Evolutionary conservation across 2,797 vertebrate species (phyloP).

Genomic region (Sciaenops ocellatus): DNA sequence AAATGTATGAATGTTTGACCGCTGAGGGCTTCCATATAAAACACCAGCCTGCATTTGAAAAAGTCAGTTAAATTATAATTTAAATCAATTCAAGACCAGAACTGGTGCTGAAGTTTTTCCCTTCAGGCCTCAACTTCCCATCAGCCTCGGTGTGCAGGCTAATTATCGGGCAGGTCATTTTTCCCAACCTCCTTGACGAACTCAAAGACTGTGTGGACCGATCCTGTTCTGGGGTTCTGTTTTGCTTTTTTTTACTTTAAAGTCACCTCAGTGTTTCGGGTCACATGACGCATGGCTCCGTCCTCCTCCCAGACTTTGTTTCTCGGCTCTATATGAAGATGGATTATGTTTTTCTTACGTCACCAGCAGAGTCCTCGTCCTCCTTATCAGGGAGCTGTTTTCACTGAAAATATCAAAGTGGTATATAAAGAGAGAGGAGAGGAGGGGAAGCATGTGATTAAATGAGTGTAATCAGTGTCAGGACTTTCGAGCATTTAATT

Average conservation of each 20-base stretch:
- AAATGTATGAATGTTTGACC: too few relatives aligned
- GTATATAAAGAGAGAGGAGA: slow-evolving; percentile 20
- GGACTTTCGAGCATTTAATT: slow-evolving; percentile 33
- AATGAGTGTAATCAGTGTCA: slow-evolving; percentile 58
- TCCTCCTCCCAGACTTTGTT: slow-evolving; percentile 14
- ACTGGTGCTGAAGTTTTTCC: not conserved
- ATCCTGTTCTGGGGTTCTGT: too few relatives aligned
- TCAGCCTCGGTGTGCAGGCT: not conserved
- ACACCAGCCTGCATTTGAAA: not conserved
- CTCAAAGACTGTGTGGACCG: too few relatives aligned
- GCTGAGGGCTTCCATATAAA: too few relatives aligned
- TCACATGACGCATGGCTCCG: slow-evolving; percentile 45
- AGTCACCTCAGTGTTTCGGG: slow-evolving; percentile 29
- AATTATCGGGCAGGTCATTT: slow-evolving; percentile 16
- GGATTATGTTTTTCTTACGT: slow-evolving; percentile 59
- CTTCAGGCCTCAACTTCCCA: not conserved
- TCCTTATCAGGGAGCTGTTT: slow-evolving; percentile 57
- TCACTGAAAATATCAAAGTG: slow-evolving; percentile 58
- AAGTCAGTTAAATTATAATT: not conserved
- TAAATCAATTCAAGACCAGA: not conserved
- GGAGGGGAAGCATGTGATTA: slow-evolving; percentile 48
- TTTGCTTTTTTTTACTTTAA: too few relatives aligned
- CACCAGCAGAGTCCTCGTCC: slow-evolving; percentile 36
- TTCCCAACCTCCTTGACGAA: not conserved
- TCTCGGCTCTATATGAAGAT: slow-evolving; percentile 58